These are phyloP conservation scores for Orthonevra nobilis DNA, from an alignment of 2,888 invertebrate genomes.

Conservation along the genomic window DNA sequence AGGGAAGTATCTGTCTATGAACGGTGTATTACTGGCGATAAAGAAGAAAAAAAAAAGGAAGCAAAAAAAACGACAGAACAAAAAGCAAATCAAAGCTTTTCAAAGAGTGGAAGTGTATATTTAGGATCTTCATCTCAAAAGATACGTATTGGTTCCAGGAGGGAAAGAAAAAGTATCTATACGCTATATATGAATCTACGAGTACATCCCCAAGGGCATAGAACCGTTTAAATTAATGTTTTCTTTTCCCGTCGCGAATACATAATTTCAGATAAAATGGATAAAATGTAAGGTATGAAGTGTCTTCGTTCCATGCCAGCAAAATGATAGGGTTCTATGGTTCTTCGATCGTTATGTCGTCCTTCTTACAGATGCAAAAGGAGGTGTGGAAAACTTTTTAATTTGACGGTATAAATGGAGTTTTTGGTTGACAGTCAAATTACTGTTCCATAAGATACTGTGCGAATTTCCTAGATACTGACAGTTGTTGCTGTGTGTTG, in stretches of 20 bases:
- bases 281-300: background rate
- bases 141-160: slow-evolving; percentile 37
- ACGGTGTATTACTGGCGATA: background rate
- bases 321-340: slow-evolving; percentile 30
- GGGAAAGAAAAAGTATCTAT: too few relatives aligned
- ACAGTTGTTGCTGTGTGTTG: slow-evolving; percentile 9
- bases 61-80: background rate
- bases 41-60: slow-evolving; percentile 1
- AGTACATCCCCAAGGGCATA: slow-evolving; percentile 21
- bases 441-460: slow-evolving; percentile 52
- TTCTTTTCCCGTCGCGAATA: slow-evolving; percentile 18
- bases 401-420: slow-evolving; percentile 62
- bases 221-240: slow-evolving; percentile 48
- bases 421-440: slow-evolving; percentile 61
- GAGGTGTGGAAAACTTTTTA: slow-evolving; percentile 50
- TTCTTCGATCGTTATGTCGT: slow-evolving; percentile 2
- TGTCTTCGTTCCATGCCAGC: slow-evolving; percentile 17
- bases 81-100: slow-evolving; percentile 16
- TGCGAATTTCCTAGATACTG: slow-evolving; percentile 37
- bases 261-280: slow-evolving; percentile 17
- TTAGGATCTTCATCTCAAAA: slow-evolving; percentile 3
- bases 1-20: slow-evolving; percentile 15
- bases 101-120: slow-evolving; percentile 1
- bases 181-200: too few relatives aligned
- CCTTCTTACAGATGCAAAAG: slow-evolving; percentile 4